Evolutionary conservation across 2,797 vertebrate genomes (phyloP).

Genomic region (Lycodopsis pacificus): DNA sequence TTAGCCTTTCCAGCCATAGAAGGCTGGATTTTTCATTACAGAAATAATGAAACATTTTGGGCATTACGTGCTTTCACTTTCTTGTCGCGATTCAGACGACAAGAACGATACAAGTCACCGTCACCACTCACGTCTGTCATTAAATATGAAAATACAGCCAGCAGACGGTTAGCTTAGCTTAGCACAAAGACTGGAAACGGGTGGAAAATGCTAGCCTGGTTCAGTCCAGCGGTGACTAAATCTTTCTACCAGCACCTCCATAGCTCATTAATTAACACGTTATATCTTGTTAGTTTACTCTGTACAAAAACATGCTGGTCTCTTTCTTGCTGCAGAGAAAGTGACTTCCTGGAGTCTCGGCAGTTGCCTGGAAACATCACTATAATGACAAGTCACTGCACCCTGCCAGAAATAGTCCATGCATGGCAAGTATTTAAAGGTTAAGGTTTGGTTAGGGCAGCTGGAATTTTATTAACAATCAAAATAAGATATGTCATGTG

Average conservation of each 20-base stretch:
- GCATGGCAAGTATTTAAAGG: not conserved
- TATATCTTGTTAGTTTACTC: not conserved
- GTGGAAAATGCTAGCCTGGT: not conserved
- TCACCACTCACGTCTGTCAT: not conserved
- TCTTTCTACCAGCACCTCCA: not conserved
- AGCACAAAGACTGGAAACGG: not conserved
- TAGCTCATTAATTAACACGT: not conserved
- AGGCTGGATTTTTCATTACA: not conserved
- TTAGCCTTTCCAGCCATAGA: not conserved
- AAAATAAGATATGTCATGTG: not conserved
- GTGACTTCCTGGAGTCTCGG: not conserved
- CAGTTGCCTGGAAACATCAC: not conserved
- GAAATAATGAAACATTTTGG: not conserved
- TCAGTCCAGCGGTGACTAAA: not conserved
- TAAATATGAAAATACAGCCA: not conserved
- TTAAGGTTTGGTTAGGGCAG: not conserved
- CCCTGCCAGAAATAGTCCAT: not conserved
- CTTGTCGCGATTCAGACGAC: not conserved
- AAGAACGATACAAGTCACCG: not conserved
- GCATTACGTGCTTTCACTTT: not conserved
- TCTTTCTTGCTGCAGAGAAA: not conserved
- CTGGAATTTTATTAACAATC: not conserved
- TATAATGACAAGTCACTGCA: not conserved
- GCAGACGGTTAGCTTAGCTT: not conserved
- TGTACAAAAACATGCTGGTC: not conserved